Percentiles rank a stretch among this genome's conserved stretches.
Evolutionary conservation across 1,140 invertebrate genomes (phyloP).

Genomic region (Ylistrum balloti): DNA sequence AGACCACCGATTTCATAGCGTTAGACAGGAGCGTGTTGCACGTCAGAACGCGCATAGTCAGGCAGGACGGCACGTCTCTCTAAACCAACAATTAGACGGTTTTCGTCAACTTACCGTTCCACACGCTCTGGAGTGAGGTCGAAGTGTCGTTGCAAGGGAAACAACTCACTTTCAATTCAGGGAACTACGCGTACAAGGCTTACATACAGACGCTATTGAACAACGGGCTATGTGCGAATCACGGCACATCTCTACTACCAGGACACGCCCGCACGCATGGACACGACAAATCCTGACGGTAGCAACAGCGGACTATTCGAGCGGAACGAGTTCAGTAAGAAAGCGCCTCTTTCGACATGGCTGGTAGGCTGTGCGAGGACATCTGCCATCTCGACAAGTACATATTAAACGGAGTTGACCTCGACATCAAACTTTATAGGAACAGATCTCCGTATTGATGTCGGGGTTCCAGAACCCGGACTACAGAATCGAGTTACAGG

Average conservation of each 20-base stretch:
- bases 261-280: background rate
- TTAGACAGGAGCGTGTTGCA: background rate
- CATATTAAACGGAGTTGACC: slow-evolving; percentile 47
- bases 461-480: background rate
- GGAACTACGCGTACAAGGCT: background rate
- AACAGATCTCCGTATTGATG: slow-evolving; percentile 9
- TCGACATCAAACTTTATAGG: slow-evolving; percentile 44
- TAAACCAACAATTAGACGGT: background rate
- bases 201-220: background rate
- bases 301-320: slow-evolving; percentile 35
- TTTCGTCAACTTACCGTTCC: background rate
- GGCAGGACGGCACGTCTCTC: background rate
- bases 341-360: slow-evolving; percentile 40
- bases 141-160: background rate
- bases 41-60: background rate
- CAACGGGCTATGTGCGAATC: background rate
- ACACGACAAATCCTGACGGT: slow-evolving; percentile 1
- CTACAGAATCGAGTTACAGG: slow-evolving; percentile 44
- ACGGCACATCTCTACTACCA: slow-evolving; percentile 48
- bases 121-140: background rate
- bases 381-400: slow-evolving; percentile 40
- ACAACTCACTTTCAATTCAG: background rate
- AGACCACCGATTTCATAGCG: background rate
- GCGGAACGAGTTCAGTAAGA: slow-evolving; percentile 40
- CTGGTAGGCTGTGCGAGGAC: slow-evolving; percentile 11